Base-by-base conservation (phyloP, 2,113 vertebrate species). In the Struthidea cinerea region DNA sequence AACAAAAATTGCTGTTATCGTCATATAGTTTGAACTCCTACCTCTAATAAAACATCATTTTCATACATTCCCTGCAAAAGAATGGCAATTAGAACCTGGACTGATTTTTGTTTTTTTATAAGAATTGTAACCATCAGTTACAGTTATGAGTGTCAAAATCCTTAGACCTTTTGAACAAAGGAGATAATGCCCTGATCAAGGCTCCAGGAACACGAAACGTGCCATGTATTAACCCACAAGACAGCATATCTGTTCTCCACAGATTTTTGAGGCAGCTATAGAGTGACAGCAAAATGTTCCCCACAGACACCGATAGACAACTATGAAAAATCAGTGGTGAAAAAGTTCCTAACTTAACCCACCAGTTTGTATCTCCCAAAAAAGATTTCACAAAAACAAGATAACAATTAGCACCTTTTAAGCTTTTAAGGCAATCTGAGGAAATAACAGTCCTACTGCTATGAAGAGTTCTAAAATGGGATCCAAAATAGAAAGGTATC, bases 261-360 rank as follows among this genome's bases (percentile, higher is more conserved):
- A 30, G 1, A 56, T 53, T 50, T 52, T 35, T 59, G 28, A 61
- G 39, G 16, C 11, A 75, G 16, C 13, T 59, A 11, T 42, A 37
- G 42, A 63, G 27, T 32, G 75, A 50, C 44, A 79, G 27, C 6
- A 76, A 86, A 63, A 35, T 8, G 7, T 18, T 79, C 39, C 32
- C 14, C 42, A 32, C 7, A 35, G 35, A 44, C 8, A 16, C 2
- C 0, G 0, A n/a, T 0, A 68, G 35, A 20, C 5, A 32, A 13
- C 16, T 59, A 20, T 17, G 17, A 85, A 77, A 93, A 63, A 57
- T 35, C 78, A 75, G 37, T 21, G 7, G 20, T 63, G 39, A 42
- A 28, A 32, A 76, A n/a, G 7, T 42, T 75, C 30, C 20, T 76
- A 30, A 50, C 68, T 73, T 71, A 86, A 50, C 17, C 9, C 30